Conservation (phyloP, 2,888 invertebrate genomes). For the Rhamnusium bicolor region DNA sequence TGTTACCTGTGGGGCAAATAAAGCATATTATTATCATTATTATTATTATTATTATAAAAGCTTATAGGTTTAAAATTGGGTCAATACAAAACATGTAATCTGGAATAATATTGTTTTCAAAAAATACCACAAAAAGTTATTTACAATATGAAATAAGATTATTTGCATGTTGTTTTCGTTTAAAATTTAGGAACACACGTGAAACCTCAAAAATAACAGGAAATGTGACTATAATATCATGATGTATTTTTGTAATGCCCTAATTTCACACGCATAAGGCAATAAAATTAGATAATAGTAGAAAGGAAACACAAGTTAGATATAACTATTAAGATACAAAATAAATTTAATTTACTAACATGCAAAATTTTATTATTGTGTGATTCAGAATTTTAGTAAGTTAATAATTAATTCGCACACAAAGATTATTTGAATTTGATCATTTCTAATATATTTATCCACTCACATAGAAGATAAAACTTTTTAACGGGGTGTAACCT, state of each 20-base stretch:
- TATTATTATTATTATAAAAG: too few relatives aligned
- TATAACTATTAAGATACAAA: not conserved
- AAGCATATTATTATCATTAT: too few relatives aligned
- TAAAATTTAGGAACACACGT: not conserved
- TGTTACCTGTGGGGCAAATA: too few relatives aligned
- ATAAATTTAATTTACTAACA: not conserved
- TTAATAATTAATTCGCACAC: too few relatives aligned
- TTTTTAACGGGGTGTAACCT: too few relatives aligned
- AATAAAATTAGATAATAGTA: not conserved
- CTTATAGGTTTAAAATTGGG: too few relatives aligned
- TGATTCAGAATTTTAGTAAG: too few relatives aligned
- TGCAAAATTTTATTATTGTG: too few relatives aligned
- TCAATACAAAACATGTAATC: too few relatives aligned
- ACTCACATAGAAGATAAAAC: too few relatives aligned
- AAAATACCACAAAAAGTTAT: not conserved
- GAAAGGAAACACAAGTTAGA: not conserved
- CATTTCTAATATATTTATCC: too few relatives aligned
- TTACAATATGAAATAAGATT: not conserved
- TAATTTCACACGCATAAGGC: not conserved
- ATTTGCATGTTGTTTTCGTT: not conserved
- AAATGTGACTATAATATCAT: not conserved
- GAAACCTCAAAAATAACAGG: constrained; percentile 1
- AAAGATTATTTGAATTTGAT: too few relatives aligned
- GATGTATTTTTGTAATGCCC: not conserved
- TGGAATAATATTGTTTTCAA: not conserved